Conservation (phyloP, 2,888 invertebrate genomes). For the Archips xylosteana region DNA sequence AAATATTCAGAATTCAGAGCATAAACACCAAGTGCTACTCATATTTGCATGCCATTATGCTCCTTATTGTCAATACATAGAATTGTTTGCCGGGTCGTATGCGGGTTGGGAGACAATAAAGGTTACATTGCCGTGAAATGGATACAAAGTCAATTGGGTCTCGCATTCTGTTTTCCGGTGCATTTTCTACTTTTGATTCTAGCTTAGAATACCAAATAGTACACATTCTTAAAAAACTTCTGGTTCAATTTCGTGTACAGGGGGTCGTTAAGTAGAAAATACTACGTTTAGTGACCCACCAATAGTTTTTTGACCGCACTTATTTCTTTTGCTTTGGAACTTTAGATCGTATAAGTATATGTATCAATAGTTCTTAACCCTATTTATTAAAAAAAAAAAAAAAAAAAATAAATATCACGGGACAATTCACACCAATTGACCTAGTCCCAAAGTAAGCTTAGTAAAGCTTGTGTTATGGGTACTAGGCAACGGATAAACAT, state of each 20-base stretch:
- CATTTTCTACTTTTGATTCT: conserved; percentile 32
- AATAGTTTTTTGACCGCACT: too few relatives aligned
- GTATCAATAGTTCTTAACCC: too few relatives aligned
- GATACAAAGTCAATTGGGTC: conserved; percentile 40
- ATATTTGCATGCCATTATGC: conserved; percentile 55
- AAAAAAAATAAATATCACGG: too few relatives aligned
- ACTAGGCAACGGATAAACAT: too few relatives aligned
- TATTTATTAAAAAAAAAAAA: too few relatives aligned
- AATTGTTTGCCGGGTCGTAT: conserved; percentile 51
- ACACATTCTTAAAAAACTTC: not conserved
- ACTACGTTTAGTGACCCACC: too few relatives aligned
- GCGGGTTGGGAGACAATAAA: conserved; percentile 37
- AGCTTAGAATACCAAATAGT: conserved; percentile 29
- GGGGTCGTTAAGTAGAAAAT: conserved; percentile 1
- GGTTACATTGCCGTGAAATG: conserved; percentile 40
- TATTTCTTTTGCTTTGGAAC: too few relatives aligned
- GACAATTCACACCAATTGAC: too few relatives aligned
- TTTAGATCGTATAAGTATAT: too few relatives aligned
- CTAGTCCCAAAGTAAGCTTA: too few relatives aligned
- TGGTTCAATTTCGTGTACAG: not conserved
- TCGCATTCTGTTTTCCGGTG: conserved; percentile 22
- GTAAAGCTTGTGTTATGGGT: too few relatives aligned
- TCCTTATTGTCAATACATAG: conserved; percentile 51
- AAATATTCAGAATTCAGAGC: conserved; percentile 43
- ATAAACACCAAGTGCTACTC: conserved; percentile 50